Conservation (phyloP, 2,888 invertebrate species). For the Nephrotoma guestfalica region DNA sequence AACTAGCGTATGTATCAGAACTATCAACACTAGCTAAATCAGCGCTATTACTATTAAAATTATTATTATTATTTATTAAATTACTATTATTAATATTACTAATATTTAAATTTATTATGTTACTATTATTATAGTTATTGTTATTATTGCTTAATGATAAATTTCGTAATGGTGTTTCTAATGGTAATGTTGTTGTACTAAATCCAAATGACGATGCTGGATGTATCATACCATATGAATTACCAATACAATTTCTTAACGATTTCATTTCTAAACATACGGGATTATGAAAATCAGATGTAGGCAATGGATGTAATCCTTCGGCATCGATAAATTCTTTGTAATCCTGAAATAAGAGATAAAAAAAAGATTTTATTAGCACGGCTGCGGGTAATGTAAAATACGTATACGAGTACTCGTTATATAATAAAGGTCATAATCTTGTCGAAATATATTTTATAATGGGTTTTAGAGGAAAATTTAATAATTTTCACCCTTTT, state of each 20-base stretch:
- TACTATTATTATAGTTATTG: conserved; percentile 14
- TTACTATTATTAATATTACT: conserved; percentile 18
- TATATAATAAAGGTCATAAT: too few species aligned
- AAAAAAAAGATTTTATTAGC: not conserved
- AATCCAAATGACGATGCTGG: conserved; percentile 15
- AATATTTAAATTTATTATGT: conserved; percentile 18
- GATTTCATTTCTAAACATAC: conserved; percentile 68
- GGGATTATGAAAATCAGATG: conserved; percentile 70
- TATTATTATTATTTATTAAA: conserved; percentile 23
- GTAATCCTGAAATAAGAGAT: conserved; percentile 51
- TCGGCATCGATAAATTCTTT: conserved; percentile 86
- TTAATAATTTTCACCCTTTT: not conserved
- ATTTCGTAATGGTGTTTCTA: conserved; percentile 24
- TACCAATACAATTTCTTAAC: conserved; percentile 26
- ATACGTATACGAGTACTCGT: not conserved
- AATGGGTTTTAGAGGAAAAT: not conserved
- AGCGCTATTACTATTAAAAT: conserved; percentile 32
- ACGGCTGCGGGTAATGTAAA: not conserved
- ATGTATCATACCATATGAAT: conserved; percentile 18
- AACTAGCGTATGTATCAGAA: conserved; percentile 92
- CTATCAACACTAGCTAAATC: conserved; percentile 50
- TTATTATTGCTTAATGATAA: conserved; percentile 20
- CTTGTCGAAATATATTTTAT: too few species aligned
- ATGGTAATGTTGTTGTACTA: conserved; percentile 29
- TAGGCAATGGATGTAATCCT: conserved; percentile 72